phyloP scores from a whole-genome alignment of 2,113 vertebrate genomes.

The Polypterus senegalus region DNA sequence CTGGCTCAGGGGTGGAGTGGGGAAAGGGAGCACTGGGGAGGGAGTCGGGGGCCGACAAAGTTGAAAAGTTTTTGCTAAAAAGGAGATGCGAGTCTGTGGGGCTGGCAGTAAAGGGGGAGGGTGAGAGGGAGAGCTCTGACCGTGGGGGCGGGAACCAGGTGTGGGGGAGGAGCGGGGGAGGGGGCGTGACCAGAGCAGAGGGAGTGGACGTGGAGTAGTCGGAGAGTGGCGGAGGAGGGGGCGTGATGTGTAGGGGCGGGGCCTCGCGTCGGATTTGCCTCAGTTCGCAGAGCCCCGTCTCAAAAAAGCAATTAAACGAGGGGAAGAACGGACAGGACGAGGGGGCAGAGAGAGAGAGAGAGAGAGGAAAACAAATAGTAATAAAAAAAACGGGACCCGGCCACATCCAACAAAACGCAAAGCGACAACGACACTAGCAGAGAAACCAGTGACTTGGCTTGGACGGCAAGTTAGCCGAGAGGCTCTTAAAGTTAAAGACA shows the following conservation, averaged over 20 bases:
- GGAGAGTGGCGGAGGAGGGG: constrained; percentile 13
- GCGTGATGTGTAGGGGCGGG: no score
- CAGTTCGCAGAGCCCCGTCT: neutral
- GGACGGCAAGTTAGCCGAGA: no score
- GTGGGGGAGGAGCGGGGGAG: constrained; percentile 22
- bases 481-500: no score
- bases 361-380: neutral
- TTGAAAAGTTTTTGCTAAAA: constrained; percentile 11
- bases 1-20: neutral
- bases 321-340: neutral
- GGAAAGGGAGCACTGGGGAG: neutral
- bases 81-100: constrained; percentile 15
- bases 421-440: no score
- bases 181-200: constrained; percentile 15
- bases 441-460: no score
- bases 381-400: neutral
- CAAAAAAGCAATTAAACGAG: no score
- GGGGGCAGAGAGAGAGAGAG: neutral
- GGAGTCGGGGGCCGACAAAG: constrained; percentile 13
- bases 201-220: constrained; percentile 14
- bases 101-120: constrained; percentile 19
- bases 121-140: neutral
- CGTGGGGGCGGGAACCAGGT: no score
- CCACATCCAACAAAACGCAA: no score
- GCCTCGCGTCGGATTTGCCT: no score